These are phyloP conservation scores for Apodemia duryi DNA, from an alignment of 2,888 invertebrate species.

Conservation along the genomic window DNA sequence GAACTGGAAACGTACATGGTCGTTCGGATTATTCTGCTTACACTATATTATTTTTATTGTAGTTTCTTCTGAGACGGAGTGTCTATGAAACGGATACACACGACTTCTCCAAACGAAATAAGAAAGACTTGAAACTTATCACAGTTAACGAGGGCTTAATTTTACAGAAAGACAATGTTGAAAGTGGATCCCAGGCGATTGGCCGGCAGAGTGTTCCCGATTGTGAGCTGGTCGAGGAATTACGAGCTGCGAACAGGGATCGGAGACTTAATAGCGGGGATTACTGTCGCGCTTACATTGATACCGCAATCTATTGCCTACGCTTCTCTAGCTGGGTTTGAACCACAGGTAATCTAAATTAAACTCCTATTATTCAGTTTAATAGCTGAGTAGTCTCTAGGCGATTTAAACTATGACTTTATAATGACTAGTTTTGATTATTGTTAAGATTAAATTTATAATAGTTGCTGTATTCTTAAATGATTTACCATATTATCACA, in stretches of 20 bases:
- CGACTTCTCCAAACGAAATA: too few relatives aligned
- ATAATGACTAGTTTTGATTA: slow-evolving; percentile 14
- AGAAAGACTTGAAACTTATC: too few relatives aligned
- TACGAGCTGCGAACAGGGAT: slow-evolving; percentile 78
- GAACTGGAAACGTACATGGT: too few relatives aligned
- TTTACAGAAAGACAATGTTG: slow-evolving; percentile 32
- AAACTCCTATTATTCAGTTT: neutral
- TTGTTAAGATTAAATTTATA: too few relatives aligned
- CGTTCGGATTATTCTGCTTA: too few relatives aligned
- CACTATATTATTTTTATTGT: too few relatives aligned
- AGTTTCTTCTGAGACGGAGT: too few relatives aligned
- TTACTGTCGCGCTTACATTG: slow-evolving; percentile 87
- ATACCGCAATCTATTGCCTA: slow-evolving; percentile 90
- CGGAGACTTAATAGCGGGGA: slow-evolving; percentile 86
- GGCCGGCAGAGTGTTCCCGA: slow-evolving; percentile 66
- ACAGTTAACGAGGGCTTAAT: neutral
- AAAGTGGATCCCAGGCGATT: slow-evolving; percentile 46
- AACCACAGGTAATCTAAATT: slow-evolving; percentile 81
- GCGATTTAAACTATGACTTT: neutral
- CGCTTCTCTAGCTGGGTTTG: slow-evolving; percentile 85
- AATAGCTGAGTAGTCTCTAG: neutral
- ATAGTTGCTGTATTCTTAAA: too few relatives aligned
- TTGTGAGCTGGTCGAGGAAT: slow-evolving; percentile 77
- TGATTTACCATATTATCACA: too few relatives aligned
- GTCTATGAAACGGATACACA: too few relatives aligned